A percentile compares a stretch with the other conserved stretches of the same genome.
Evolutionary conservation across 1,140 invertebrate species (phyloP).

Genomic region (Fopius arisanus): DNA sequence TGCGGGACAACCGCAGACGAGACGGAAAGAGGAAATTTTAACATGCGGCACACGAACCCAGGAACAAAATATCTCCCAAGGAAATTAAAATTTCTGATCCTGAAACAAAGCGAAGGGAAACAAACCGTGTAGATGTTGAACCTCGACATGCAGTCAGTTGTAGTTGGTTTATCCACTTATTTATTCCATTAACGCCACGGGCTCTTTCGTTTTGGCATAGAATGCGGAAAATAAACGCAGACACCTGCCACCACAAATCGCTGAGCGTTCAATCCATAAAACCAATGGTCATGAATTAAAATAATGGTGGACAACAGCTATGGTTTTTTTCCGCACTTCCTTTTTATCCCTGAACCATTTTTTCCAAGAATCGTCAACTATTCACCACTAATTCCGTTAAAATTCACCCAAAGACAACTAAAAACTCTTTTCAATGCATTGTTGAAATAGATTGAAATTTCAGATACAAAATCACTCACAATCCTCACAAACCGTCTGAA

Average conservation of each 20-base stretch:
- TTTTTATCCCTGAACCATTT: not conserved
- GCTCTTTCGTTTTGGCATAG: not conserved
- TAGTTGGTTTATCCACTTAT: conserved; percentile 40
- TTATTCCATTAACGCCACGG: conserved; percentile 47
- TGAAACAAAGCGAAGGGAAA: not conserved
- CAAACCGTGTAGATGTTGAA: not conserved
- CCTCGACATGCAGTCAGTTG: not conserved
- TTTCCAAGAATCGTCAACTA: too few species aligned
- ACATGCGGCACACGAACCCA: not conserved
- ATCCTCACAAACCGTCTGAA: too few species aligned
- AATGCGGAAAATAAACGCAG: not conserved
- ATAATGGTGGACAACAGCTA: conserved; percentile 10
- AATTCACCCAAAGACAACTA: too few species aligned
- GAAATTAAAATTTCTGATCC: not conserved
- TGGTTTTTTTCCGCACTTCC: not conserved
- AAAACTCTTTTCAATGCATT: too few species aligned
- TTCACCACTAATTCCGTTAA: too few species aligned
- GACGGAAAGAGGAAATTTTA: not conserved
- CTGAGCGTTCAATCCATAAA: conserved; percentile 3
- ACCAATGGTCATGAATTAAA: conserved; percentile 25
- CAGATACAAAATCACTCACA: too few species aligned
- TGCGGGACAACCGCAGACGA: not conserved
- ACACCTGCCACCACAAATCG: not conserved
- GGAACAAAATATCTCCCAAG: not conserved
- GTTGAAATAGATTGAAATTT: too few species aligned